Percentiles rank a stretch among this genome's conserved stretches.
Evolutionary conservation across 2,797 vertebrate genomes (phyloP).

Genomic region (Kryptopterus vitreolus): DNA sequence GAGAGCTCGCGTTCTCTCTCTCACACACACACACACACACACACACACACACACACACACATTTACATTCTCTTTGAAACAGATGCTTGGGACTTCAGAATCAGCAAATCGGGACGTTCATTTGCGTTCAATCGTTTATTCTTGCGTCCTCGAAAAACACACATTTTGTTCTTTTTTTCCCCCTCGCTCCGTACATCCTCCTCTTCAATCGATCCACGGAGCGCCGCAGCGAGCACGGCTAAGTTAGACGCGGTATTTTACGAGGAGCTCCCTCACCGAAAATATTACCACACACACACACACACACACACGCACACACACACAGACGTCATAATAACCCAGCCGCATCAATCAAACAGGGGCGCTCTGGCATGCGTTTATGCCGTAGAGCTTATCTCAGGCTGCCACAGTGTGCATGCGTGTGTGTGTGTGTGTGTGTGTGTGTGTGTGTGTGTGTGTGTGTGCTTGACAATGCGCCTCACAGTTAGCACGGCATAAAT

Average conservation of each 20-base stretch:
- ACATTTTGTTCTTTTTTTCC: background rate
- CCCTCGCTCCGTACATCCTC: conserved; percentile 48
- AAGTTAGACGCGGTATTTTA: conserved; percentile 72
- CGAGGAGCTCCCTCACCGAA: conserved; percentile 64
- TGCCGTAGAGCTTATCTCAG: conserved; percentile 80
- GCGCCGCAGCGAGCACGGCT: conserved; percentile 66
- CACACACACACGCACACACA: no score
- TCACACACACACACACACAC: background rate
- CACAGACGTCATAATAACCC: conserved; percentile 73
- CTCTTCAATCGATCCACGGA: conserved; percentile 70
- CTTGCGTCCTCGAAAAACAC: background rate
- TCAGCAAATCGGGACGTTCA: background rate
- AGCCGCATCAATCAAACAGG: conserved; percentile 74
- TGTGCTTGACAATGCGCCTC: conserved; percentile 63
- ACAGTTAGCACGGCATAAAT: conserved; percentile 76
- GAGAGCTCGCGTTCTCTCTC: conserved; percentile 18
- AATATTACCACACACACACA: conserved; percentile 73
- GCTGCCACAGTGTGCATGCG: conserved; percentile 73
- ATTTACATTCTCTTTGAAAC: conserved; percentile 36
- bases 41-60: background rate
- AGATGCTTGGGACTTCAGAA: background rate
- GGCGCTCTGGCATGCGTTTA: conserved; percentile 63
- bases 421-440: conserved; percentile 70
- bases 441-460: conserved; percentile 70
- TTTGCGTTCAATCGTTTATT: background rate